Base-by-base conservation (phyloP, 2,113 vertebrate genomes). In the Phylloscopus trochilus region DNA sequence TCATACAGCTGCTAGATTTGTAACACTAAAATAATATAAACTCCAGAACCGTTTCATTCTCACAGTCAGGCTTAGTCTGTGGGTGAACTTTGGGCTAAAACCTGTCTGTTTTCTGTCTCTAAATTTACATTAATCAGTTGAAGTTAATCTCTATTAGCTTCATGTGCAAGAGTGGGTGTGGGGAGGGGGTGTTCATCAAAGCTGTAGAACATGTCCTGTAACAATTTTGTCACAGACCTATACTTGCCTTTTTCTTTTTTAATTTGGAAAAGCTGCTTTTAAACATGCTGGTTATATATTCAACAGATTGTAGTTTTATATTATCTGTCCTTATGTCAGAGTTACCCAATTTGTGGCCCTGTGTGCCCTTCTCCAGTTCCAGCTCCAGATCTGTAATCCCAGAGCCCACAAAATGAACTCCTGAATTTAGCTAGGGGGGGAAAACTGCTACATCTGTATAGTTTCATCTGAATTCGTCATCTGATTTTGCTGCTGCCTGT, bases 261-360 rank as follows among this genome's bases (percentile, higher is more conserved):
- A 87, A 92, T 93, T 96, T 93, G 77, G 86, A 93, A 96, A 96
- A 93, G 73, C 86, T 96, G 95, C n/a, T 93, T 95, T 95, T 92
- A 87, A 92, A 83, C 93, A 78, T 73, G 92, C 83, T 74, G 77
- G 73, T 83, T 92, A 66, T 72, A 58, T 51, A 84, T 79, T 93
- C 60, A 84, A 83, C 49, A 82, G 73, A 78, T 94, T 92, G 92
- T 56, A 73, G 80, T 75, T 94, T 90, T 90, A 33, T 83, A 81
- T 95, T 58, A 56, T 86, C 90, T 79, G 78, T 55, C 79, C 53
- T 67, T 66, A 84, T 56, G 59, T 86, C 90, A 89, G 43, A 94
- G 83, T 84, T 96, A 89, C 39, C 83, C 92, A 83, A 7, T 94
- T 87, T 95, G 68, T 11, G 8, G 79, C 85, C 80, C 83, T 5